phyloP scores from a whole-genome alignment of 2,113 vertebrate species.

The Nothoprocta perdicaria region DNA sequence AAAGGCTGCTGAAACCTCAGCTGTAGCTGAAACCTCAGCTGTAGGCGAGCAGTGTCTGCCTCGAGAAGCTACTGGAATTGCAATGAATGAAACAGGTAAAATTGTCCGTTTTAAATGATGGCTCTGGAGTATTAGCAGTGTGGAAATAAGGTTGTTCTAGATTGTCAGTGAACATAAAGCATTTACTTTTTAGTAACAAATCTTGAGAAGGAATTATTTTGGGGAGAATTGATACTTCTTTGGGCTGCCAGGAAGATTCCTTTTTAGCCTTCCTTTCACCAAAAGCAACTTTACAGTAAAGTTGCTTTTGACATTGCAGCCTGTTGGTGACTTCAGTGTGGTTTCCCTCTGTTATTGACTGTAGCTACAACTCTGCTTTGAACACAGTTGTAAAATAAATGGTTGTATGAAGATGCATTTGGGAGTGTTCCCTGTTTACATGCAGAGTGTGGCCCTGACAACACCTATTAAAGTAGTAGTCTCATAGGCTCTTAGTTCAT shows the following conservation, averaged over 20 bases:
- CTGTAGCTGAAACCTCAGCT: background rate
- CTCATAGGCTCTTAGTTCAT: background rate
- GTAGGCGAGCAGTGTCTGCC: background rate
- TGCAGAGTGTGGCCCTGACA: background rate
- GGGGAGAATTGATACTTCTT: background rate
- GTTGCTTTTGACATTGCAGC: background rate
- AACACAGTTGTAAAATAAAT: background rate
- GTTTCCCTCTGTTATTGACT: background rate
- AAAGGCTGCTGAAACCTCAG: slow-evolving; percentile 24
- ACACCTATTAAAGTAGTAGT: background rate
- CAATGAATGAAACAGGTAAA: slow-evolving; percentile 74
- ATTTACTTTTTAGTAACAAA: background rate
- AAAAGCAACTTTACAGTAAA: background rate
- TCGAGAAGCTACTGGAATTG: slow-evolving; percentile 52
- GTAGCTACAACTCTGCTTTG: background rate
- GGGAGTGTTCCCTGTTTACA: background rate
- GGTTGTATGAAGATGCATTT: background rate
- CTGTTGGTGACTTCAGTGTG: background rate
- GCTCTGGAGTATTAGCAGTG: background rate
- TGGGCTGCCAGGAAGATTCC: background rate
- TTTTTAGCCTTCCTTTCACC: background rate
- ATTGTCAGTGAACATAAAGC: background rate
- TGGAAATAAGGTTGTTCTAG: background rate
- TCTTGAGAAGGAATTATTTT: background rate
- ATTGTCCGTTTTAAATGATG: background rate